Evolutionary conservation across 2,888 invertebrate genomes (phyloP).

Genomic region (Pilophorus perplexus): DNA sequence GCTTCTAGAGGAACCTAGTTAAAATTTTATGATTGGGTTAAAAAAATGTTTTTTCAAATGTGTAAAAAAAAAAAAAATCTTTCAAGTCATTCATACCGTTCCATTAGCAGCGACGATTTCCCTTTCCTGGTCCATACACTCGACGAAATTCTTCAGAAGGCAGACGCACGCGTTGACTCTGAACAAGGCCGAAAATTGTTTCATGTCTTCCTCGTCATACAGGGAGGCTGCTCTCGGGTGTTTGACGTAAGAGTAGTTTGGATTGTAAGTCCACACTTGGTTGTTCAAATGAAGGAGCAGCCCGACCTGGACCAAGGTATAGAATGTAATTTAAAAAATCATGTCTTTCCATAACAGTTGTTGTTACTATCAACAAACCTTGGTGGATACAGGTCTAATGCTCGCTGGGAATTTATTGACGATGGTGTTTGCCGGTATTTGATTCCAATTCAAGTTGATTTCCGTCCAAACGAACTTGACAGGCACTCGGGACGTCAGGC

Average conservation of each 20-base stretch:
- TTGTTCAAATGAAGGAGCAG: constrained; percentile 35
- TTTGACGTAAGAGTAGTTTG: constrained; percentile 39
- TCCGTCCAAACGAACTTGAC: constrained; percentile 46
- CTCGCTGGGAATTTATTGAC: constrained; percentile 46
- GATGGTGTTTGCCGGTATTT: constrained; percentile 38
- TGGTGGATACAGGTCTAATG: constrained; percentile 42
- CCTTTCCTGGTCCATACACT: constrained; percentile 26
- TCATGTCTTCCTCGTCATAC: constrained; percentile 58
- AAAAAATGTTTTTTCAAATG: background rate
- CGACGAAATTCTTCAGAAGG: constrained; percentile 31
- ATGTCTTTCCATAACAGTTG: no score
- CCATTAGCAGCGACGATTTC: constrained; percentile 46
- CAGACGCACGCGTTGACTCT: constrained; percentile 69
- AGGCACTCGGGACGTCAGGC: constrained; percentile 30
- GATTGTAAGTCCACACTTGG: constrained; percentile 35
- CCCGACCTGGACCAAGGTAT: constrained; percentile 27
- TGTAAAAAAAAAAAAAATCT: no score
- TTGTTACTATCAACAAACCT: constrained; percentile 31
- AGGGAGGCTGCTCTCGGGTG: constrained; percentile 50
- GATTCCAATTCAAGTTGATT: constrained; percentile 43
- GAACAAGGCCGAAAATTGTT: constrained; percentile 68
- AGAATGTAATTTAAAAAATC: no score
- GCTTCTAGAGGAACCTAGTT: constrained; percentile 55
- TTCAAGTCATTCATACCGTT: constrained; percentile 42
- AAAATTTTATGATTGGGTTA: no score